A percentile compares a stretch with the other conserved stretches of the same genome.
Evolutionary conservation across 2,797 vertebrate genomes (phyloP).

Genomic region (Pristis pectinata): DNA sequence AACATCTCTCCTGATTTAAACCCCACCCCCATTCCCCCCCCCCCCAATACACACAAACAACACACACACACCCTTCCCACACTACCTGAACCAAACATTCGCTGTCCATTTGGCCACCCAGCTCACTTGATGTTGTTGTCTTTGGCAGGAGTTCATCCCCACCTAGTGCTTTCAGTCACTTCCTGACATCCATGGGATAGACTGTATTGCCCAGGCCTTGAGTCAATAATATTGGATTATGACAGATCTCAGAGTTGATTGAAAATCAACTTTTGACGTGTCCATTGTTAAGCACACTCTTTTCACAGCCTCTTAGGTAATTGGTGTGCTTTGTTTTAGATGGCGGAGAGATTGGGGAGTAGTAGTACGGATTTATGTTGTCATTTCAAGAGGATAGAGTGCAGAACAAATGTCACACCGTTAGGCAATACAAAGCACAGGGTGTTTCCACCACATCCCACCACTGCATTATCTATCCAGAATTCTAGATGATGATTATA

Average conservation of each 20-base stretch:
- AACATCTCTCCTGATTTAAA: no score
- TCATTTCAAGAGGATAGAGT: no score
- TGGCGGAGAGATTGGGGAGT: no score
- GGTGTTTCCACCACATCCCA: neutral
- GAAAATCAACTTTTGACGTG: neutral
- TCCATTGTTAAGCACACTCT: constrained; percentile 2
- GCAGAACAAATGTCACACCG: no score
- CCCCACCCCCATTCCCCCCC: neutral
- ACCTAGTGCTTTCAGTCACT: neutral
- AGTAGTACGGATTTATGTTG: no score
- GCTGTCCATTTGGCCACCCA: neutral
- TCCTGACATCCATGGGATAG: neutral
- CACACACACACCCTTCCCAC: no score
- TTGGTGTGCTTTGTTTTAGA: neutral
- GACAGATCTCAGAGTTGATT: neutral
- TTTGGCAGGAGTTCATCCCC: neutral
- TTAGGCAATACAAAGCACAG: no score
- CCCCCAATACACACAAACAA: no score
- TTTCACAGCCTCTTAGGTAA: neutral
- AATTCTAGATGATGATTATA: neutral
- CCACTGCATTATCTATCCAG: neutral
- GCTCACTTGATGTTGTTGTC: neutral
- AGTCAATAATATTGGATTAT: neutral
- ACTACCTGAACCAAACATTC: neutral
- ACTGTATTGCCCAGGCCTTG: neutral